Evolutionary conservation across 2,113 vertebrate species (phyloP).

Genomic region (Peromyscus maniculatus): DNA sequence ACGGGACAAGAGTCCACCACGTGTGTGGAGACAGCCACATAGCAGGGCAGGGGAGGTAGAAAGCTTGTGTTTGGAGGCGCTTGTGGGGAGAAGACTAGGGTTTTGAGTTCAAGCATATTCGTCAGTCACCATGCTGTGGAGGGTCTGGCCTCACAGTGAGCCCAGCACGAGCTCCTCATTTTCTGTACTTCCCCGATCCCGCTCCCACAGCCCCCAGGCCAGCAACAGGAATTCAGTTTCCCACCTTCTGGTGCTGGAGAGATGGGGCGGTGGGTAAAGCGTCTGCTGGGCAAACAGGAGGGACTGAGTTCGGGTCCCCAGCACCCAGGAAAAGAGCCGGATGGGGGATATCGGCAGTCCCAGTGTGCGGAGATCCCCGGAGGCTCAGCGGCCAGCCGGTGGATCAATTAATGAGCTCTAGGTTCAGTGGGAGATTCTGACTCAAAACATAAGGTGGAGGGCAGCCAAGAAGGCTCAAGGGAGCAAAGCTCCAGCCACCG

Average conservation of each 20-base stretch:
- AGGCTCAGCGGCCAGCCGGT: neutral
- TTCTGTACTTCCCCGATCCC: too few species aligned
- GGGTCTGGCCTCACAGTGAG: neutral
- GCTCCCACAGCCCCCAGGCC: neutral
- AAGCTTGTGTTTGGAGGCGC: neutral
- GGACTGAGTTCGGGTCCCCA: neutral
- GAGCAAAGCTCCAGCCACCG: neutral
- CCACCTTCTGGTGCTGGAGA: neutral
- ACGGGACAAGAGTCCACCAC: neutral
- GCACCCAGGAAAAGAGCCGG: neutral
- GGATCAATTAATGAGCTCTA: neutral
- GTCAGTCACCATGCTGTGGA: neutral
- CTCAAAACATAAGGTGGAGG: neutral
- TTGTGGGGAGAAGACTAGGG: neutral
- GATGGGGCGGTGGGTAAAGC: neutral
- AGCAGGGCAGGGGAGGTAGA: neutral
- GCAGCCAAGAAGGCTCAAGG: neutral
- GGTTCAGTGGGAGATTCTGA: neutral
- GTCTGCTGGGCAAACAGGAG: neutral
- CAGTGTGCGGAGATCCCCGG: neutral
- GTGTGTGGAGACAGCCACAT: neutral
- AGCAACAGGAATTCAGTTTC: neutral
- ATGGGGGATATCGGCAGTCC: neutral
- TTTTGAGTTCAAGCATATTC: neutral
- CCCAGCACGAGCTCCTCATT: neutral